These are phyloP conservation scores for Gnathonemus echidnorhynchus DNA, from an alignment of 2,113 vertebrate genomes.

Conservation along the genomic window DNA sequence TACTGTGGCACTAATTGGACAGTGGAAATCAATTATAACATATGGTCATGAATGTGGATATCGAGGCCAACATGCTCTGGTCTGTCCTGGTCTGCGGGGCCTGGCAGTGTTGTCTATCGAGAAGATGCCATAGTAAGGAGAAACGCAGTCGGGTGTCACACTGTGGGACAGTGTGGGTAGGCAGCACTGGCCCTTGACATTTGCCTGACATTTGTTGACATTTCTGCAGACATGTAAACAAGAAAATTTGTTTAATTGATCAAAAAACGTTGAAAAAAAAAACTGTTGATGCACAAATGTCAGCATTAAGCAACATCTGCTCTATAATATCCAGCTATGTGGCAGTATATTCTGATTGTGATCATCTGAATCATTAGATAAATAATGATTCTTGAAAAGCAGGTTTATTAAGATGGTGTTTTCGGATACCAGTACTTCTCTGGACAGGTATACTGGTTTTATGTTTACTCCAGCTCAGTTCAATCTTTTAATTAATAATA, in stretches of 20 bases:
- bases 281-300: constrained; percentile 50
- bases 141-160: constrained; percentile 6
- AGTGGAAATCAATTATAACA: neutral
- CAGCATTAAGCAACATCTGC: constrained; percentile 55
- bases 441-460: neutral
- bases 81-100: neutral
- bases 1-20: neutral
- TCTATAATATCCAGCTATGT: constrained; percentile 24
- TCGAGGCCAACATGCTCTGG: constrained; percentile 10
- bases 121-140: neutral
- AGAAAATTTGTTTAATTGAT: constrained; percentile 41
- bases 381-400: neutral
- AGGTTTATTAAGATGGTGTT: neutral
- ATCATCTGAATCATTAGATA: neutral
- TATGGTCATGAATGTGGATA: neutral
- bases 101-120: constrained; percentile 10
- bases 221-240: constrained; percentile 55
- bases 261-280: constrained; percentile 21
- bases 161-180: constrained; percentile 21
- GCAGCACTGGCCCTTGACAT: constrained; percentile 55
- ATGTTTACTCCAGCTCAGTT: neutral
- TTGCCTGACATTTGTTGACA: constrained; percentile 65
- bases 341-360: constrained; percentile 21
- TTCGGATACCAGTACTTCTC: neutral
- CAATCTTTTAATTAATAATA: neutral